These are phyloP conservation scores for Capreolus pygargus DNA, from an alignment of 2,113 vertebrate genomes.

Conservation along the genomic window DNA sequence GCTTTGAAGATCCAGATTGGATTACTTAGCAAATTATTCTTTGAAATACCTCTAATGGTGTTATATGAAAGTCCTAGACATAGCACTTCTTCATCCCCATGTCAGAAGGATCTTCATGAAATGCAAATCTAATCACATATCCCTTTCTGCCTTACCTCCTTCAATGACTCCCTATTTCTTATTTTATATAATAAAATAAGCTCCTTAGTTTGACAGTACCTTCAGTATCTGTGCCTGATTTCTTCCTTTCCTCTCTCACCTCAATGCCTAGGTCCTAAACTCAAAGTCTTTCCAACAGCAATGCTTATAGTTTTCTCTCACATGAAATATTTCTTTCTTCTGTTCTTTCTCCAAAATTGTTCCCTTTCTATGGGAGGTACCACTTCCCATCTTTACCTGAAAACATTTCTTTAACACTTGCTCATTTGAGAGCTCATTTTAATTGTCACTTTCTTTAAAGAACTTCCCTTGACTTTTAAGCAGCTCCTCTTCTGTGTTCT, in stretches of 20 bases:
- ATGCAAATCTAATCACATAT: neutral
- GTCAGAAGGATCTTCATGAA: conserved; percentile 10
- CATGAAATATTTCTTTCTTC: neutral
- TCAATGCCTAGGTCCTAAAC: neutral
- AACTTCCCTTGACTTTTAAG: neutral
- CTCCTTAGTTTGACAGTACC: neutral
- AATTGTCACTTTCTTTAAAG: neutral
- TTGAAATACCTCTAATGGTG: conserved; percentile 1
- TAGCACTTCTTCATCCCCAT: neutral
- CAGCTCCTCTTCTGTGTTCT: neutral
- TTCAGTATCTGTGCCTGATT: neutral
- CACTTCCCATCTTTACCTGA: neutral
- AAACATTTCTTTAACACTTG: neutral
- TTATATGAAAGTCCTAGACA: neutral
- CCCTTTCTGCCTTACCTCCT: neutral
- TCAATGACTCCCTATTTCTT: neutral
- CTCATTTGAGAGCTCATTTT: neutral
- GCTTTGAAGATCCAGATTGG: conserved; percentile 51
- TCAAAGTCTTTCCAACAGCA: neutral
- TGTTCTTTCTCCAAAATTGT: neutral
- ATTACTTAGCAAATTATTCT: conserved; percentile 30
- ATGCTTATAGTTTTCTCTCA: neutral
- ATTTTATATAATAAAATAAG: neutral
- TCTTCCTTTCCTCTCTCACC: neutral
- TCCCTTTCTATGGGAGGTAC: neutral